A percentile compares a stretch with the other conserved stretches of the same genome.
These are phyloP conservation scores for Tachypleus tridentatus DNA, from an alignment of 1,140 invertebrate genomes.

Conservation along the genomic window DNA sequence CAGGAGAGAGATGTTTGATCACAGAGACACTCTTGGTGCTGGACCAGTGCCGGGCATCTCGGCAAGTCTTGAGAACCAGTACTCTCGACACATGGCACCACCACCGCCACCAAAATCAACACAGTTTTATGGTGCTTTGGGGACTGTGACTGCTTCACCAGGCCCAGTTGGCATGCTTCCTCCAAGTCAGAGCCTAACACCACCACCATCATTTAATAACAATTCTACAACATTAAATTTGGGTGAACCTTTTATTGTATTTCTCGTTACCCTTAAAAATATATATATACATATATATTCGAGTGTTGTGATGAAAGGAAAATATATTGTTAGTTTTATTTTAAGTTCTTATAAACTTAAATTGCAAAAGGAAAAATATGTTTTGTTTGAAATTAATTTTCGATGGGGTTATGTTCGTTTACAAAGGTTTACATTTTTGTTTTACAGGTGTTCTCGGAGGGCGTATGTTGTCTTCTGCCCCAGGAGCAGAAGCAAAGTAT, in stretches of 20 bases:
- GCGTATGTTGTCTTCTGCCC: conserved; percentile 57
- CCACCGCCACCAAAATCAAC: conserved; percentile 38
- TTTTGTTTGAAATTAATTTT: too few species aligned
- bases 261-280: too few species aligned
- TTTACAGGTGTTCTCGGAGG: conserved; percentile 20
- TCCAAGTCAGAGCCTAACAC: conserved; percentile 49
- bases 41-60: conserved; percentile 13
- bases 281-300: too few species aligned
- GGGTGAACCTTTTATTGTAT: too few species aligned
- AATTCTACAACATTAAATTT: conserved; percentile 33
- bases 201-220: conserved; percentile 48
- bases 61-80: conserved; percentile 31
- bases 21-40: conserved; percentile 38
- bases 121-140: conserved; percentile 48
- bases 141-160: conserved; percentile 48
- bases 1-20: conserved; percentile 60
- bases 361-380: too few species aligned
- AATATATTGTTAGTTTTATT: too few species aligned
- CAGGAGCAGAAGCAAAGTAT: conserved; percentile 75
- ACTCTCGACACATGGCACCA: conserved; percentile 62
- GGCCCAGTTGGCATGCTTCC: conserved; percentile 35
- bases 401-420: too few species aligned
- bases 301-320: too few species aligned
- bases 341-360: too few species aligned
- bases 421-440: too few species aligned